These are phyloP conservation scores for Odontocolon sp. DNA, from an alignment of 2,888 invertebrate genomes.

Conservation along the genomic window DNA sequence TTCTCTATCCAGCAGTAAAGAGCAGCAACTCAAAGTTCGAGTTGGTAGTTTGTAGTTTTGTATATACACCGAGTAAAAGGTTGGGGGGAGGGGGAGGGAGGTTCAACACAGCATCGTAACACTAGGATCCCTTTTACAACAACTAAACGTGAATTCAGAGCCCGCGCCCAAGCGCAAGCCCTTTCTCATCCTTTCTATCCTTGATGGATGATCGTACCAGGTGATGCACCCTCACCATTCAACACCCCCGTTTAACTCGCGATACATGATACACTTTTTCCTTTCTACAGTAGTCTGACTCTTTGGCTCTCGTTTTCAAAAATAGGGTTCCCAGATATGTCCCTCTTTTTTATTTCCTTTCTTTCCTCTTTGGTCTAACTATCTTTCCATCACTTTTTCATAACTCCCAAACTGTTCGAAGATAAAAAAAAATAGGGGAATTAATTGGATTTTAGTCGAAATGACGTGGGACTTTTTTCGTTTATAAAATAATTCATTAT, in stretches of 20 bases:
- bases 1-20: not conserved
- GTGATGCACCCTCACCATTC: conserved; percentile 70
- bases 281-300: conserved; percentile 42
- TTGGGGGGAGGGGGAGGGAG: not conserved
- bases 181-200: conserved; percentile 59
- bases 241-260: conserved; percentile 54
- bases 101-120: conserved; percentile 12
- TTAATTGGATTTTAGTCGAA: too few species aligned
- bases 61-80: not conserved
- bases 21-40: not conserved
- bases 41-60: not conserved
- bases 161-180: conserved; percentile 54
- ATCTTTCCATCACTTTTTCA: not conserved
- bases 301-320: conserved; percentile 29
- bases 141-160: conserved; percentile 7
- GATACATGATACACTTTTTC: conserved; percentile 48
- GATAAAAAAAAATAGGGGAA: too few species aligned
- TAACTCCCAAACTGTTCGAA: too few species aligned
- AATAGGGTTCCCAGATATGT: conserved; percentile 4
- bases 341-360: not conserved
- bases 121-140: not conserved
- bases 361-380: conserved; percentile 17
- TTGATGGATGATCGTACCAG: conserved; percentile 76
- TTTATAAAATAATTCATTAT: too few species aligned
- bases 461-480: too few species aligned